phyloP scores from a whole-genome alignment of 2,888 invertebrate genomes.

The Ditula angustiorana region DNA sequence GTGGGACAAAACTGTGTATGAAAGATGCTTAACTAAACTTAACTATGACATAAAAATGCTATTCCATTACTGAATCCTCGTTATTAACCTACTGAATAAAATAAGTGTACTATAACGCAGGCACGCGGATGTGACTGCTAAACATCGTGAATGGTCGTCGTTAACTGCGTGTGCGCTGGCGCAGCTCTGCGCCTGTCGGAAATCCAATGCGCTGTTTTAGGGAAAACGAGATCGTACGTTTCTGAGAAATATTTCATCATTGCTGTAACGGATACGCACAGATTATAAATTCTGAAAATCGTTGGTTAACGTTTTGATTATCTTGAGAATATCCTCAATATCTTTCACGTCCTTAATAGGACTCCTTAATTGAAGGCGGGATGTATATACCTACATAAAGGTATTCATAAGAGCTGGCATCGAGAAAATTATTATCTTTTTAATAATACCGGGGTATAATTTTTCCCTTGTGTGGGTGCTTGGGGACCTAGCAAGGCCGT shows the following conservation, averaged over 20 bases:
- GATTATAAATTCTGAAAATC: not conserved
- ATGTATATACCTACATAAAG: too few relatives aligned
- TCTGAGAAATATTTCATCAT: conserved; percentile 43
- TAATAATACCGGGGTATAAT: too few relatives aligned
- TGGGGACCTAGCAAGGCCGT: too few relatives aligned
- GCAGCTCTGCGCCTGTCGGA: conserved; percentile 37
- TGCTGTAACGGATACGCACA: conserved; percentile 37
- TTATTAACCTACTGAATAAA: conserved; percentile 4
- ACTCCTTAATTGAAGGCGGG: too few relatives aligned
- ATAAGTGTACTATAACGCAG: conserved; percentile 3
- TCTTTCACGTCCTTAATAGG: too few relatives aligned
- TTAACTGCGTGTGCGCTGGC: conserved; percentile 45
- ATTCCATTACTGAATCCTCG: too few relatives aligned
- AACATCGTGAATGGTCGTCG: conserved; percentile 50
- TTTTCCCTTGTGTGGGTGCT: too few relatives aligned
- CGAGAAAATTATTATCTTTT: too few relatives aligned
- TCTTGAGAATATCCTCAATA: not conserved
- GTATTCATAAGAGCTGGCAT: too few relatives aligned
- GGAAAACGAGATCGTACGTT: conserved; percentile 5
- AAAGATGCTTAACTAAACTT: too few relatives aligned
- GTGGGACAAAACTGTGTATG: too few relatives aligned
- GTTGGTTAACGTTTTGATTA: not conserved
- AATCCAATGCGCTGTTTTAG: conserved; percentile 5
- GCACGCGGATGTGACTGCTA: conserved; percentile 49
- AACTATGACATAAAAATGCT: too few relatives aligned